Percentiles rank a stretch among this genome's conserved stretches.
Evolutionary conservation across 2,888 invertebrate genomes (phyloP).

Genomic region (Nineta flava): DNA sequence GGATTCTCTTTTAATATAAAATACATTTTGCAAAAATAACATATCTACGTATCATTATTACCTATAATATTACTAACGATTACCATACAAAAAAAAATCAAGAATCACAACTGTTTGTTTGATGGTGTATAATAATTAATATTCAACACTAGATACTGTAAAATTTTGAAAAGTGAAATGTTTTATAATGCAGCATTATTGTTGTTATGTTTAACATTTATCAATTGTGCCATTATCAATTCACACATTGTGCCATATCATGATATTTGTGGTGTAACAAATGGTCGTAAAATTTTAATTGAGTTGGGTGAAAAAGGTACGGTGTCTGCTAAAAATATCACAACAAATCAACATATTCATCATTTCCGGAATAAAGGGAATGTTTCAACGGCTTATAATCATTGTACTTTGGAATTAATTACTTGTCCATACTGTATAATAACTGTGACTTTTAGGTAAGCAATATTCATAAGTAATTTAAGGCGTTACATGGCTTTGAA

Average conservation of each 20-base stretch:
- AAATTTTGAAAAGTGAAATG: too few relatives aligned
- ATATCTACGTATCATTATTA: too few relatives aligned
- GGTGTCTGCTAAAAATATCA: slow-evolving; percentile 22
- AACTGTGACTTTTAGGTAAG: slow-evolving; percentile 30
- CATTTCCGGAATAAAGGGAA: slow-evolving; percentile 1
- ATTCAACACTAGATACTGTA: too few relatives aligned
- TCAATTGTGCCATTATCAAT: not conserved
- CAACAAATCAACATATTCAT: slow-evolving; percentile 5
- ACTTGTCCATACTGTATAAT: slow-evolving; percentile 55
- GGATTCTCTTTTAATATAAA: too few relatives aligned
- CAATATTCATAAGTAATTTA: too few relatives aligned
- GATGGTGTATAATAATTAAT: too few relatives aligned
- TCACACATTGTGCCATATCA: slow-evolving; percentile 5
- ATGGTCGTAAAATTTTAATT: slow-evolving; percentile 23
- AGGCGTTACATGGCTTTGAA: too few relatives aligned
- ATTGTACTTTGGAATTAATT: slow-evolving; percentile 47
- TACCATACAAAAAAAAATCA: too few relatives aligned
- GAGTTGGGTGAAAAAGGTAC: slow-evolving; percentile 25
- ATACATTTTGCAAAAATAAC: too few relatives aligned
- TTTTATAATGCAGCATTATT: too few relatives aligned
- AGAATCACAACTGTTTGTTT: too few relatives aligned
- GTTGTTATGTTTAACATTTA: slow-evolving; percentile 12
- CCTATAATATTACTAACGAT: too few relatives aligned
- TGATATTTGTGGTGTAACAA: slow-evolving; percentile 22
- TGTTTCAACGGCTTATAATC: slow-evolving; percentile 19